Evolutionary conservation across 2,113 vertebrate species (phyloP).

Genomic region (Sphyrna mokarran): DNA sequence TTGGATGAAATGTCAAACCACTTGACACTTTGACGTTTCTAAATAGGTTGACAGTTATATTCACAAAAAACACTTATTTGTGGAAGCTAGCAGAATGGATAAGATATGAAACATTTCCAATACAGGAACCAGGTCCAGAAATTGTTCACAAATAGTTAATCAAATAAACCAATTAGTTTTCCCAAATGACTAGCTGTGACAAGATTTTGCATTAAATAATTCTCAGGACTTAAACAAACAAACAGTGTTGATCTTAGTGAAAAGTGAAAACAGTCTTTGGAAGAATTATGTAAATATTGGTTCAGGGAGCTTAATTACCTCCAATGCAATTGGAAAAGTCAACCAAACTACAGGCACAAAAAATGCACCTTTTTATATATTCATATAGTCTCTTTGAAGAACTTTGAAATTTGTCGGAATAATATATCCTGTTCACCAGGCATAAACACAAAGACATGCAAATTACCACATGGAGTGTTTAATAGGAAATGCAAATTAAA

Average conservation of each 20-base stretch:
- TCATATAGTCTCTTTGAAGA: conserved; percentile 26
- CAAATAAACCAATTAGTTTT: neutral
- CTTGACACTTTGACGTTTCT: no score
- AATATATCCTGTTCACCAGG: neutral
- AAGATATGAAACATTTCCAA: neutral
- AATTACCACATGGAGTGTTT: neutral
- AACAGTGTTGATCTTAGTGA: neutral
- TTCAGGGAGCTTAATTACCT: neutral
- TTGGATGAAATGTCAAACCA: no score
- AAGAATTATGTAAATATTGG: neutral
- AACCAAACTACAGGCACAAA: neutral
- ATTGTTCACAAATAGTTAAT: conserved; percentile 8
- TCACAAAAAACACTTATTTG: no score
- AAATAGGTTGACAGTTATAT: no score
- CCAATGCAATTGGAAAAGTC: neutral
- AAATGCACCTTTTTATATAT: neutral
- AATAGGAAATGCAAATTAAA: neutral
- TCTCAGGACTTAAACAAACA: neutral
- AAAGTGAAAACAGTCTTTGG: neutral
- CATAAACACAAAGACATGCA: neutral
- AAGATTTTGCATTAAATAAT: neutral
- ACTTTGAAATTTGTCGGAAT: neutral
- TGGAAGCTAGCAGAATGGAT: neutral
- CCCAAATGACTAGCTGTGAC: neutral
- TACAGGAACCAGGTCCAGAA: neutral